phyloP scores from a whole-genome alignment of 2,888 invertebrate species.

The Lithophane socia region DNA sequence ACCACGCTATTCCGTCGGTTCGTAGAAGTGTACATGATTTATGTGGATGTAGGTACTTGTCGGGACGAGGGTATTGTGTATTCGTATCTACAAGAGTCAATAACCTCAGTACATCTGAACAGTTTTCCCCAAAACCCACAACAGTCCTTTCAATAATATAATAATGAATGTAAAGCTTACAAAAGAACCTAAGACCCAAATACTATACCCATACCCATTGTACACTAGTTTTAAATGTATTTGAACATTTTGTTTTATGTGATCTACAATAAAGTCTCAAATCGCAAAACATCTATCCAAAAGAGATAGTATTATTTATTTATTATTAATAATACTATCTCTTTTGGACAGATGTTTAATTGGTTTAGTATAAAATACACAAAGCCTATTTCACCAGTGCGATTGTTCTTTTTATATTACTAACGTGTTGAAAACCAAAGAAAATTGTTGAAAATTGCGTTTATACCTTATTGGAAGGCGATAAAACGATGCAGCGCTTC shows the following conservation, averaged over 20 bases:
- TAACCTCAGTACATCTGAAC: slow-evolving; percentile 13
- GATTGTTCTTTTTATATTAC: too few relatives aligned
- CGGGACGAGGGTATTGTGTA: slow-evolving; percentile 9
- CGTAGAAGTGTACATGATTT: slow-evolving; percentile 36
- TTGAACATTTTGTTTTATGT: neutral
- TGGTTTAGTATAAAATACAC: too few relatives aligned
- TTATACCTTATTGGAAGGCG: neutral
- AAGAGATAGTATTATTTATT: too few relatives aligned
- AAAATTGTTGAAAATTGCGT: neutral
- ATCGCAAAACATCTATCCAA: too few relatives aligned
- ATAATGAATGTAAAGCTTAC: neutral
- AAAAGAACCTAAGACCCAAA: neutral
- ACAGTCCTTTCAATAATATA: slow-evolving; percentile 3
- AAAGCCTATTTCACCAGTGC: neutral
- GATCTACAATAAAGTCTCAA: too few relatives aligned
- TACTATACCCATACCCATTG: neutral
- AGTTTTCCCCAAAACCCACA: slow-evolving; percentile 11
- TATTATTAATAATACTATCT: too few relatives aligned
- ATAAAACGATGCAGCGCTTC: slow-evolving; percentile 1
- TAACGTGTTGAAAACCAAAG: neutral
- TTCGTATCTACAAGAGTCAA: slow-evolving; percentile 18
- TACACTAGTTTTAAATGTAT: neutral
- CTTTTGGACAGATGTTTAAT: too few relatives aligned
- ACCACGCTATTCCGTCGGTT: slow-evolving; percentile 16
- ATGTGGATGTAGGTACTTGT: slow-evolving; percentile 10